phyloP scores from a whole-genome alignment of 2,113 vertebrate species.

The Plectropomus leopardus region DNA sequence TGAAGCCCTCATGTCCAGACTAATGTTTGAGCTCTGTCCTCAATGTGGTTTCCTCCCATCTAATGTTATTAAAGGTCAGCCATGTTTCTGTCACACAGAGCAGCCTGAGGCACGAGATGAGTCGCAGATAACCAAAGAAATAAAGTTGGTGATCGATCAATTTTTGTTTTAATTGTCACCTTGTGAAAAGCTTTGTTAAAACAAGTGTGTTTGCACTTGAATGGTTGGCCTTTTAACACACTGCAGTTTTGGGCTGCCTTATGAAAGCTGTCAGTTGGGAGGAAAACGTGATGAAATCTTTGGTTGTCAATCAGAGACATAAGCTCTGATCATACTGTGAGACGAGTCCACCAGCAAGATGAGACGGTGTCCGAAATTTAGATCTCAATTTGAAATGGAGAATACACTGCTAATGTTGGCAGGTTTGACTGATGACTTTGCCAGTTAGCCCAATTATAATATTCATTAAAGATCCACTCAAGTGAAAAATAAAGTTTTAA shows the following conservation, averaged over 20 bases:
- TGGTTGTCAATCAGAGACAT: neutral
- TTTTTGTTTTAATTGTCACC: conserved; percentile 17
- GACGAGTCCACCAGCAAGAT: neutral
- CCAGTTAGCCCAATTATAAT: neutral
- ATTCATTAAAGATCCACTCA: neutral
- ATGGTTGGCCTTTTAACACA: conserved; percentile 8
- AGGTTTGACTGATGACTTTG: neutral
- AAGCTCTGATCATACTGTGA: neutral
- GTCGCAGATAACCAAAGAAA: conserved; percentile 25
- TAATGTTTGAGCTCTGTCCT: conserved; percentile 66
- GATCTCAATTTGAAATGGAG: neutral
- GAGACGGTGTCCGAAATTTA: neutral
- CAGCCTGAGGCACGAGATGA: conserved; percentile 48
- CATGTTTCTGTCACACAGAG: conserved; percentile 35
- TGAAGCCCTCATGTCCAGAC: conserved; percentile 69
- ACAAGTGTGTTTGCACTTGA: conserved; percentile 9
- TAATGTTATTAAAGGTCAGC: conserved; percentile 63
- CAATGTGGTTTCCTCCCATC: conserved; percentile 81
- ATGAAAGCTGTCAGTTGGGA: neutral
- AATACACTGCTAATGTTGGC: neutral
- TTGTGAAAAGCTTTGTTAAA: conserved; percentile 29
- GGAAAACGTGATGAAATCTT: neutral
- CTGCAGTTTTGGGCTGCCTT: neutral
- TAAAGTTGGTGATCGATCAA: neutral
- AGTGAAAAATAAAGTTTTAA: neutral